Evolutionary conservation across 2,113 vertebrate species (phyloP), one percentile per base, ranked within the genome.

Genomic region (Podocnemis expansa): DNA sequence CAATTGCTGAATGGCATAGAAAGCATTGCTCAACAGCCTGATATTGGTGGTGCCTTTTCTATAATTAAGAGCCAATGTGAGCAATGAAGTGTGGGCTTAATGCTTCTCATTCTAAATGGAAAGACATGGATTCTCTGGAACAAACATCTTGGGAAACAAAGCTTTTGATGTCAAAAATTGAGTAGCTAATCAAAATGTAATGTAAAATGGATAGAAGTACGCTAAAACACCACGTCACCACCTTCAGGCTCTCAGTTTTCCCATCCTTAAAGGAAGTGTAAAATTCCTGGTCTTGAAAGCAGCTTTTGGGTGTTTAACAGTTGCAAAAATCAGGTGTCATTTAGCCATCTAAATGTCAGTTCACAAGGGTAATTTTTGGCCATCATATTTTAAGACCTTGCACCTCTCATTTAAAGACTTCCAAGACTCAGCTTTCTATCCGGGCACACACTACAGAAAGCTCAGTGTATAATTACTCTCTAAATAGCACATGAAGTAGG

Each of bases 111-210:
- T 12, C 1, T 51, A 84, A 94, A 86, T 54, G 51, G 89, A 56
- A 89, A 92, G 84, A 13, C 67, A 89, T 55, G 56, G 87, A 89
- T 95, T 95, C 89, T 85, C 54, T 86, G 43, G 56, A 79, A 89
- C 54, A 95, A 88, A 95, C 56, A 29, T 13, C 83, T 85, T 27
- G 90, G 89, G 92, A 86, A 55, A 92, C 88, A 78, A 63, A 94
- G 93, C 85, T 91, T 91, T 0, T 91, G 45, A 89, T 93, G 87
- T 92, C 89, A 96, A 95, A 95, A 94, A 93, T 2, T 80, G 91
- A 93, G 94, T 49, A 78, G 60, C 52, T 85, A 91, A 96, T 95
- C 95, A 92, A 96, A 94, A 89, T 45, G 51, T 85, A 94, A 63
- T 27, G 43, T 17, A 54, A 78, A 82, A 91, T 76, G 90, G 85